phyloP scores from a whole-genome alignment of 2,888 invertebrate genomes.

The Hydriomena furcata region DNA sequence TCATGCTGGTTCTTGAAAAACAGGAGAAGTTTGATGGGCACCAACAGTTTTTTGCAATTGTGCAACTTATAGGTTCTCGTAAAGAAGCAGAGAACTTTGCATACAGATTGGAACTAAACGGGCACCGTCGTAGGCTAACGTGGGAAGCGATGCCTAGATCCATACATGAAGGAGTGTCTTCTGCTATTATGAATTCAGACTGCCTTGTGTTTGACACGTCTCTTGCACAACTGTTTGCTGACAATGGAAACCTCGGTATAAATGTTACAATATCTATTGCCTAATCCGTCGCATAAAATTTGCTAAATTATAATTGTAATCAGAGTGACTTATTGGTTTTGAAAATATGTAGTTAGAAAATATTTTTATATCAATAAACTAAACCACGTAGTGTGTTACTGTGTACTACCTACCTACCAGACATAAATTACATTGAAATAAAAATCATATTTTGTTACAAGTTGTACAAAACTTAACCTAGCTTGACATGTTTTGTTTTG shows the following conservation, averaged over 20 bases:
- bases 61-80: conserved; percentile 98
- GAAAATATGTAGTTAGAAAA: conserved; percentile 45
- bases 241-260: conserved; percentile 99
- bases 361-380: conserved; percentile 50
- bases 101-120: conserved; percentile 98
- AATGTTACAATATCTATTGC: conserved; percentile 99
- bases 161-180: conserved; percentile 99
- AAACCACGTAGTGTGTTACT: conserved; percentile 29
- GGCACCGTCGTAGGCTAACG: conserved; percentile 95
- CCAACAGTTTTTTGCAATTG: conserved; percentile 98
- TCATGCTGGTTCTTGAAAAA: conserved; percentile 99
- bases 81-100: conserved; percentile 99
- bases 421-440: conserved; percentile 30
- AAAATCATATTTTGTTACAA: conserved; percentile 48
- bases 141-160: conserved; percentile 99
- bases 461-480: conserved; percentile 41
- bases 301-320: conserved; percentile 42
- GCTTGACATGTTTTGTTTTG: conserved; percentile 43
- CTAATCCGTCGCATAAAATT: conserved; percentile 65
- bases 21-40: conserved; percentile 99
- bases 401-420: conserved; percentile 12
- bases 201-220: conserved; percentile 99
- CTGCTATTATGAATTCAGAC: conserved; percentile 98
- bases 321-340: conserved; percentile 48
- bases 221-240: conserved; percentile 98